Evolutionary conservation across 2,113 vertebrate species (phyloP).

Genomic region (Hippocampus guttulatus): DNA sequence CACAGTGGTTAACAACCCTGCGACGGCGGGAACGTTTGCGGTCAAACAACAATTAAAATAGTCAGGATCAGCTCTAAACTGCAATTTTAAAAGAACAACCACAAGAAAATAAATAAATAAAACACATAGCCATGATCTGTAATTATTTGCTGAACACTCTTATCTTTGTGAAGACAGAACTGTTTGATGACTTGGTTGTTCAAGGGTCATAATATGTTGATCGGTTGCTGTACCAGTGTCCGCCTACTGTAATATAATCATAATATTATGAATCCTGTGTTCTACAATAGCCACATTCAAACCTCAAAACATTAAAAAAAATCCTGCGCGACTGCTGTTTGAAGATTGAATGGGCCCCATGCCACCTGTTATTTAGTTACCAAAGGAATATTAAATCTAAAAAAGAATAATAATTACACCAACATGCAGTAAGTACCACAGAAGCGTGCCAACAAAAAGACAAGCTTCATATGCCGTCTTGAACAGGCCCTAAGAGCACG

Average conservation of each 20-base stretch:
- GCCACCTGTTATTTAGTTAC: slow-evolving; percentile 9
- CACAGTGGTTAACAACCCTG: background rate
- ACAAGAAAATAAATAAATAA: background rate
- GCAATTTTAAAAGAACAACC: slow-evolving; percentile 20
- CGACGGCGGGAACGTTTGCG: slow-evolving; percentile 8
- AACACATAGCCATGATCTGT: background rate
- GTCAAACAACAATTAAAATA: slow-evolving; percentile 11
- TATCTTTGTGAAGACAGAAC: slow-evolving; percentile 5
- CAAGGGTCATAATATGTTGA: too few relatives aligned
- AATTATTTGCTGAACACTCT: background rate
- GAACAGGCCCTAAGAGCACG: slow-evolving; percentile 47
- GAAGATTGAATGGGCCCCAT: background rate
- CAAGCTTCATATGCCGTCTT: slow-evolving; percentile 37
- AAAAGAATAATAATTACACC: background rate
- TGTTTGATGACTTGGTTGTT: background rate
- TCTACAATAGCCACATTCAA: background rate
- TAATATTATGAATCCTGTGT: too few relatives aligned
- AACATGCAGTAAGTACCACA: slow-evolving; percentile 3
- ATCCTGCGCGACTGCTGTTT: background rate
- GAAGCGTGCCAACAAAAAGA: slow-evolving; percentile 38
- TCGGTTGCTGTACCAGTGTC: too few relatives aligned
- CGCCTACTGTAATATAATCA: too few relatives aligned
- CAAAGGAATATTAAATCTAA: slow-evolving; percentile 7
- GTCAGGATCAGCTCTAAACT: slow-evolving; percentile 5
- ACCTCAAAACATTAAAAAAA: background rate